Evolutionary conservation across 2,113 vertebrate species (phyloP).

Genomic region (Penelope pileata): DNA sequence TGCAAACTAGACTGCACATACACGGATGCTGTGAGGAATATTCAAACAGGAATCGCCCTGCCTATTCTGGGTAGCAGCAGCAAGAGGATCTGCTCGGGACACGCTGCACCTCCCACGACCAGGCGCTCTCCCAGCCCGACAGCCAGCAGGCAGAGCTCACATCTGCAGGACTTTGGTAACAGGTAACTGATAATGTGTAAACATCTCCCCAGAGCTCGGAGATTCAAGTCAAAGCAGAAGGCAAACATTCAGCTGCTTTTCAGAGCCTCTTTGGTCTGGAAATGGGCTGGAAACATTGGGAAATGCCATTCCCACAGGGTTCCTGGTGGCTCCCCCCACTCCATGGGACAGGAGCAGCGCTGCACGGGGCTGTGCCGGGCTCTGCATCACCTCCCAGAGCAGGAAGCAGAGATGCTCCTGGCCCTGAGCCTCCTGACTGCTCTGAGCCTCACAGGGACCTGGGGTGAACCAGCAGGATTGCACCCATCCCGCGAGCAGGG

Average conservation of each 20-base stretch:
- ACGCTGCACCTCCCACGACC: neutral
- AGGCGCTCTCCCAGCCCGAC: neutral
- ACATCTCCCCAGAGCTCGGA: conserved; percentile 58
- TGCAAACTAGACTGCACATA: neutral
- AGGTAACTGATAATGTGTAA: conserved; percentile 27
- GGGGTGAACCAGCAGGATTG: neutral
- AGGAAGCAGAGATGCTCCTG: neutral
- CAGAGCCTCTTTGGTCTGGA: conserved; percentile 65
- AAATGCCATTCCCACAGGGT: neutral
- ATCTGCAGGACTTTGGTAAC: conserved; percentile 22
- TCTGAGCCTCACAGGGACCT: neutral
- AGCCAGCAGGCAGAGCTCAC: neutral
- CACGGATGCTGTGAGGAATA: accelerated
- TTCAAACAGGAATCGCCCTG: neutral
- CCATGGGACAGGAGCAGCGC: neutral
- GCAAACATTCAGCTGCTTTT: conserved; percentile 43
- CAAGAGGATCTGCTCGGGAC: neutral
- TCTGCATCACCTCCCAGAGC: neutral
- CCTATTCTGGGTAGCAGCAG: neutral
- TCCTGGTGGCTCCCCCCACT: neutral
- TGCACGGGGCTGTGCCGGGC: neutral
- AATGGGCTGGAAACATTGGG: neutral
- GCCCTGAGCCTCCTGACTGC: neutral
- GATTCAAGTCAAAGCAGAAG: conserved; percentile 36
- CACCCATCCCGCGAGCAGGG: accelerated